Percentiles rank a stretch among this genome's conserved stretches.
These are phyloP conservation scores for Sthenelais limicola DNA, from an alignment of 2,888 invertebrate genomes.

Conservation along the genomic window DNA sequence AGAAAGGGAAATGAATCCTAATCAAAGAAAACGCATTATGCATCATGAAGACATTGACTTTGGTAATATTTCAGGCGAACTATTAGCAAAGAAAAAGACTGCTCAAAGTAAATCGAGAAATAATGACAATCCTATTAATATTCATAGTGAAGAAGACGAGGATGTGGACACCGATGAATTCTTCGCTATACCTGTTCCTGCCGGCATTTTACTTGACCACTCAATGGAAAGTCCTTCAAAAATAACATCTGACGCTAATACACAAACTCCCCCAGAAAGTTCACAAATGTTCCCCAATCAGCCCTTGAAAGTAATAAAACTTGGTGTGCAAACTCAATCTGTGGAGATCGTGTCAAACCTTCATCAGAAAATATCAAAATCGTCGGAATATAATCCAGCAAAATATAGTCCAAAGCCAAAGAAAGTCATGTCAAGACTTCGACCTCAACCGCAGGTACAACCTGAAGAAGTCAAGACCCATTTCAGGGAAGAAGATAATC, in stretches of 20 bases:
- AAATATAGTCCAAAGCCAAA: constrained; percentile 16
- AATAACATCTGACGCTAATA: background rate
- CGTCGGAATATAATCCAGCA: constrained; percentile 9
- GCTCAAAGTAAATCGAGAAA: background rate
- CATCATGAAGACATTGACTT: background rate
- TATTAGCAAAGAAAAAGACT: background rate
- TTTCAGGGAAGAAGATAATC: no score
- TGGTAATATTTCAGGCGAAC: constrained; percentile 9
- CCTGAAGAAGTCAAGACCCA: background rate
- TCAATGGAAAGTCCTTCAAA: constrained; percentile 2
- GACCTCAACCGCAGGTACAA: no score
- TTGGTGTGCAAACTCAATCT: constrained; percentile 14
- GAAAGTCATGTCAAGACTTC: no score
- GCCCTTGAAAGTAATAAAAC: background rate
- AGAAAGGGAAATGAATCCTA: no score
- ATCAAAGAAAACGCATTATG: background rate
- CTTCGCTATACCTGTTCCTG: constrained; percentile 26
- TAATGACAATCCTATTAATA: background rate
- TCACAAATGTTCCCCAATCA: background rate
- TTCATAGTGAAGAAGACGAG: background rate
- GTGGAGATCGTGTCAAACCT: background rate
- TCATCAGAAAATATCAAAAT: background rate
- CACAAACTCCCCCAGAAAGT: background rate
- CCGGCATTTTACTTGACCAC: no score
- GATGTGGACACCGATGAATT: constrained; percentile 22